Base-by-base conservation (phyloP, 2,797 vertebrate species). In the Glyptemys insculpta region DNA sequence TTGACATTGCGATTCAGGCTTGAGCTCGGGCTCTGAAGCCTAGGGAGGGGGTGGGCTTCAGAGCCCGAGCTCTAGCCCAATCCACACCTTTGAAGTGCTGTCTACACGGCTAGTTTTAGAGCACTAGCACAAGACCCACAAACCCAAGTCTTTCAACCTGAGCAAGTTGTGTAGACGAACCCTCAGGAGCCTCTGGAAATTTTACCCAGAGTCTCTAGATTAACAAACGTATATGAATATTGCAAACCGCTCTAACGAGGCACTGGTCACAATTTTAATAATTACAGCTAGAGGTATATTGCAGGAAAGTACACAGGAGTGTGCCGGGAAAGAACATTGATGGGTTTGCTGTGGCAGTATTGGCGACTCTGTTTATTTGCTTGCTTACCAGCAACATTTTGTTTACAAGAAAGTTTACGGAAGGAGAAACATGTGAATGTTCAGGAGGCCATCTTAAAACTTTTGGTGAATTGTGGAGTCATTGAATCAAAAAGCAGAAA, bases 221-320 rank as follows among this genome's bases (percentile, higher is more conserved):
- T 53, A 23, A 41, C 85, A 57, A 96, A 95, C 91, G 80, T 52
- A 93, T 86, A 62, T 81, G 53, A 82, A 19, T 89, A 8, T 72
- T 81, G 88, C n/a, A 82, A 86, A 86, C 5, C 85, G 81, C 25
- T 89, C 81, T 88, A 59, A 94, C 81, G 81, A 94, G 86, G 54
- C 54, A 41, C 65, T 89, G 72, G 81, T 96, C 1, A 0, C 34
- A 37, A 1, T 83, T 81, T 90, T 83, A 93, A 92, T 93, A 91
- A 91, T 87, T 83, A 85, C 65, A 49, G 74, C 16, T 81, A 83
- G 91, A 94, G 95, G 83, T 72, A 79, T 2, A 41, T 74, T 34
- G 15, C 1, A 34, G 87, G 76, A 88, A 94, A 15, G 8, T 29
- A 76, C 7, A 12, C 7, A 47, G 21, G 41, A 12, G 5, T 47